A percentile compares a stretch with the other conserved stretches of the same genome.
Conservation (phyloP, 2,888 invertebrate species). For the Macrophya alboannulata region DNA sequence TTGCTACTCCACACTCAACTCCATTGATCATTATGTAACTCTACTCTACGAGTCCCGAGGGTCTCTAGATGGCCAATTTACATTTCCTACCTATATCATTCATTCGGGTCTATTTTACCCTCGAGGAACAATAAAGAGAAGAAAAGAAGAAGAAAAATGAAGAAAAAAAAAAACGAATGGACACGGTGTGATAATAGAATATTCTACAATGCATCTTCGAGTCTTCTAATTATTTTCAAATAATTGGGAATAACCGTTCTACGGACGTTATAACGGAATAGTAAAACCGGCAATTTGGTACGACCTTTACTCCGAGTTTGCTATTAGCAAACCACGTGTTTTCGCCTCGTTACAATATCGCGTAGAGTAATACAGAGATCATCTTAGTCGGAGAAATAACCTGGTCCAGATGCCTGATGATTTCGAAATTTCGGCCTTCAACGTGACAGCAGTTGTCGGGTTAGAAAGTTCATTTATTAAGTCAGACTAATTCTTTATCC, state of each 20-base stretch:
- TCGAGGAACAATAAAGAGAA: neutral
- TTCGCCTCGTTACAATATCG: neutral
- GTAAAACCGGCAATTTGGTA: neutral
- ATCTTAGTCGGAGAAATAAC: conserved; percentile 9
- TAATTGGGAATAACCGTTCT: neutral
- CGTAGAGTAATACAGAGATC: conserved; percentile 13
- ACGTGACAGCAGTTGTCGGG: conserved; percentile 36
- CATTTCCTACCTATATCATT: conserved; percentile 21
- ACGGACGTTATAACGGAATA: neutral
- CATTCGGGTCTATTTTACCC: conserved; percentile 27
- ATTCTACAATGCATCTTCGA: neutral
- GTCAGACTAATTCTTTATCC: conserved; percentile 14
- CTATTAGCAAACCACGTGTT: neutral
- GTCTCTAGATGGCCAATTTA: conserved; percentile 45
- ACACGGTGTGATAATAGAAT: neutral
- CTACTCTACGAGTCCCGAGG: conserved; percentile 38
- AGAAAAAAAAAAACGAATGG: neutral
- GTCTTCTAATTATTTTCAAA: neutral
- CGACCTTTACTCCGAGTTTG: neutral
- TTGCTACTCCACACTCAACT: conserved; percentile 38
- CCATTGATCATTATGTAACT: conserved; percentile 51
- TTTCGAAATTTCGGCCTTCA: conserved; percentile 52
- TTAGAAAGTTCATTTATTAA: conserved; percentile 51
- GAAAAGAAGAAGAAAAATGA: neutral
- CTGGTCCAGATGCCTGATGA: conserved; percentile 46